Base-by-base conservation (phyloP, 2,113 vertebrate species). In the Numida meleagris region DNA sequence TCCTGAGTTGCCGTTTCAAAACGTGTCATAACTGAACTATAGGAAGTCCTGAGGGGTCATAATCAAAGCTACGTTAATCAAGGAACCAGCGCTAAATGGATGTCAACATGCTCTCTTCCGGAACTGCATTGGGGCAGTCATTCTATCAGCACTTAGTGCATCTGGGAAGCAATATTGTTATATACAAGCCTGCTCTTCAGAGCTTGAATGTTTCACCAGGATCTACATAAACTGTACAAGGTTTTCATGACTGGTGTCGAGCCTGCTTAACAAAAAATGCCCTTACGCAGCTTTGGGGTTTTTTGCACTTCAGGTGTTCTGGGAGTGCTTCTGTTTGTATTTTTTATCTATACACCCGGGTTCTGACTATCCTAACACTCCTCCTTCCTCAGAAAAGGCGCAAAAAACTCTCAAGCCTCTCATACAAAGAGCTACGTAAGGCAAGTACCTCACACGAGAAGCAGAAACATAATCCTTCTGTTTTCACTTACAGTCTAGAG, bases 111-210 rank as follows among this genome's bases (percentile, higher is more conserved):
- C 10, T 42, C 31, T 73, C 6, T 14, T 84, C 53, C 48, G 48
- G 73, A 93, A 78, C 51, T 67, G 48, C 77, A 80, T n/a, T 48
- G 80, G 51, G 78, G 46, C 68, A 79, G 70, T 40, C 25, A 87
- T 7, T 40, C 27, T 36, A 14, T 83, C 53, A 33, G 74, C 63
- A 23, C 2, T 87, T 19, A 45, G 48, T 19, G 68, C 61, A 48
- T 14, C 34, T 70, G 57, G 9, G 62, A 95, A 81, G 29, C 6
- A 62, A 27, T 4, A 38, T 36, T 38, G 27, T n/a, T 40, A 27
- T 14, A 53, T 4, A 65, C 2, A 14, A 91, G 14, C 50, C 14
- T 31, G 24, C 12, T 11, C 12, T 48, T n/a, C 45, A 43, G 55
- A 77, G 34, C 40, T 50, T 9, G 14, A 65, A 0, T 50, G 70